phyloP scores from a whole-genome alignment of 2,797 vertebrate species.

The Sebastes dallii region DNA sequence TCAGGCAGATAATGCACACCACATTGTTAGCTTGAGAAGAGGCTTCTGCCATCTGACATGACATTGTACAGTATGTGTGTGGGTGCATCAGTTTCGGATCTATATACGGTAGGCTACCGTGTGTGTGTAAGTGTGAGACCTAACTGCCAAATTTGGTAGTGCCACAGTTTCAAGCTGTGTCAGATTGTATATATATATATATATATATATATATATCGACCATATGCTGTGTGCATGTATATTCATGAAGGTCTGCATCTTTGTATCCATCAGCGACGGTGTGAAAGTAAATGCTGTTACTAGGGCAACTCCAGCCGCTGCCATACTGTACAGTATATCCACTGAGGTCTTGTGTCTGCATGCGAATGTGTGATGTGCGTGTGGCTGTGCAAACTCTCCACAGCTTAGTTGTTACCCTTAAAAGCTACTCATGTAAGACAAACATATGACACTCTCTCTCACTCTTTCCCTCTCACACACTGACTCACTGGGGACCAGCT shows the following conservation, averaged over 20 bases:
- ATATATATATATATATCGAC: not conserved
- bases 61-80: not conserved
- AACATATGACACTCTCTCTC: conserved; percentile 36
- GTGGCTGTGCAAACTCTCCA: conserved; percentile 1
- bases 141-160: not conserved
- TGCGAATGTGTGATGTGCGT: conserved; percentile 16
- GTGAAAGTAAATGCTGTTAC: conserved; percentile 54
- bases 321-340: conserved; percentile 7
- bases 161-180: not conserved
- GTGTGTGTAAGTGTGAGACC: conserved; percentile 8
- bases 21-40: conserved; percentile 38
- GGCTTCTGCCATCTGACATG: conserved; percentile 27
- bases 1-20: conserved; percentile 14
- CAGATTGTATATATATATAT: not conserved
- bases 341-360: conserved; percentile 15
- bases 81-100: not conserved
- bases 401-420: conserved; percentile 34
- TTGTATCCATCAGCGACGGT: conserved; percentile 28
- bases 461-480: not conserved
- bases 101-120: not conserved
- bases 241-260: conserved; percentile 52
- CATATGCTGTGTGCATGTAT: conserved; percentile 45
- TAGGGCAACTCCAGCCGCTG: conserved; percentile 63
- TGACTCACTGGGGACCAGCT: conserved; percentile 19
- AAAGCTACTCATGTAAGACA: conserved; percentile 48